phyloP scores from a whole-genome alignment of 2,113 vertebrate genomes.

The Cariama cristata region DNA sequence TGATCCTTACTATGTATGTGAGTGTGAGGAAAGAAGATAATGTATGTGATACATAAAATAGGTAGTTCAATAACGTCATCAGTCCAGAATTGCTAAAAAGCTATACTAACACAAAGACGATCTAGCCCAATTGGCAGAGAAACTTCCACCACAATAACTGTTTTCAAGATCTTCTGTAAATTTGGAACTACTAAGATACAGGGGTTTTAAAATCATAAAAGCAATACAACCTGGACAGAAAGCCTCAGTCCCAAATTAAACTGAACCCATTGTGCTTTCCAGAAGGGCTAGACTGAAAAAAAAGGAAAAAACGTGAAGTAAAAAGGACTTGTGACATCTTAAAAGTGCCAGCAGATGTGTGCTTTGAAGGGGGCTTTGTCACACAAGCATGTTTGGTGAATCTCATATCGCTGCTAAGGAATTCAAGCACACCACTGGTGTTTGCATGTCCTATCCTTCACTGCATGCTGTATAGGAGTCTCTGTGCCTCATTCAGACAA shows the following conservation, averaged over 20 bases:
- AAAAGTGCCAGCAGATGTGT: not conserved
- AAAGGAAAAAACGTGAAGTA: not conserved
- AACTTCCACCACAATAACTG: not conserved
- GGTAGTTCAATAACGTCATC: not conserved
- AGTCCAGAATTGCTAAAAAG: not conserved
- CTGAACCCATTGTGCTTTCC: not conserved
- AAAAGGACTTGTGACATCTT: not conserved
- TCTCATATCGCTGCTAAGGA: not conserved
- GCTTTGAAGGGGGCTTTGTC: not conserved
- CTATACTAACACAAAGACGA: not conserved
- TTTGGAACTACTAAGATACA: not conserved
- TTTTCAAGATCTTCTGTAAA: not conserved
- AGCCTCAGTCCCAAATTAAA: not conserved
- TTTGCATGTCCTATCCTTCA: not conserved
- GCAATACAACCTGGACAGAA: not conserved
- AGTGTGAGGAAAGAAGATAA: not conserved
- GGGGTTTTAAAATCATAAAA: not conserved
- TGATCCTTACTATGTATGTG: not conserved
- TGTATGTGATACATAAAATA: not conserved
- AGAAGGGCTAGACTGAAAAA: not conserved
- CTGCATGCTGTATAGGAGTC: no score
- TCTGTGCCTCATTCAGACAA: not conserved
- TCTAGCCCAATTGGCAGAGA: not conserved
- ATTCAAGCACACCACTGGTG: not conserved
- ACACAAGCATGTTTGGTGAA: not conserved